These are phyloP conservation scores for Scelioninae gen. 1 DNA, from an alignment of 2,888 invertebrate genomes.

Conservation along the genomic window DNA sequence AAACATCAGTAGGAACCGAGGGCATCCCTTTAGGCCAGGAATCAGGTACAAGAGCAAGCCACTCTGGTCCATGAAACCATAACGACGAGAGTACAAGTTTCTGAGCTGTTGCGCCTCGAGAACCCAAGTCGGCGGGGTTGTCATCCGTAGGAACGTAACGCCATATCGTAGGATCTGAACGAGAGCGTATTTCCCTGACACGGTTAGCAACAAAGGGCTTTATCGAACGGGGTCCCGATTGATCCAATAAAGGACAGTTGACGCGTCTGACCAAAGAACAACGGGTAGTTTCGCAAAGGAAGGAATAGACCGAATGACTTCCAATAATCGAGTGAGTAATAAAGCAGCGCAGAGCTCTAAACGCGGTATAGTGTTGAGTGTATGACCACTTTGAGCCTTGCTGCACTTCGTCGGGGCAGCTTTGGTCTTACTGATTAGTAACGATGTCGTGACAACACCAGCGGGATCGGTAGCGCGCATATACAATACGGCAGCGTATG, in stretches of 20 bases:
- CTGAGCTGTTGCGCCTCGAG: neutral
- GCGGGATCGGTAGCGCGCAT: neutral
- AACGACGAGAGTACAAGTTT: neutral
- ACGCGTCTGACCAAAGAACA: neutral
- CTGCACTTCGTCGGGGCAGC: neutral
- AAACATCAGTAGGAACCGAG: no score
- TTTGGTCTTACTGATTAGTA: neutral
- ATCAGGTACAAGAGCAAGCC: no score
- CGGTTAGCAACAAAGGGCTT: neutral
- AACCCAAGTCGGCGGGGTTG: slow-evolving; percentile 1
- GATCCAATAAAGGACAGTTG: neutral
- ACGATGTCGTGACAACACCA: neutral
- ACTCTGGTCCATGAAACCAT: no score
- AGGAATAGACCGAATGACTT: neutral
- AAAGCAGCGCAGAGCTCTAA: neutral
- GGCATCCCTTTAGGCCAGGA: no score
- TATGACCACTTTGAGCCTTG: no score
- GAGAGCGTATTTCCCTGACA: neutral
- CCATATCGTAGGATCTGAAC: neutral
- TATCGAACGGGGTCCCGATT: neutral
- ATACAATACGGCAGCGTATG: neutral
- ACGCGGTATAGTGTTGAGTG: neutral
- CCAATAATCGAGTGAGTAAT: neutral
- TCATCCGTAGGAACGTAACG: neutral
- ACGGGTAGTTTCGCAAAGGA: neutral